Conservation (phyloP, 2,888 invertebrate genomes). For the Andrena trimmerana region DNA sequence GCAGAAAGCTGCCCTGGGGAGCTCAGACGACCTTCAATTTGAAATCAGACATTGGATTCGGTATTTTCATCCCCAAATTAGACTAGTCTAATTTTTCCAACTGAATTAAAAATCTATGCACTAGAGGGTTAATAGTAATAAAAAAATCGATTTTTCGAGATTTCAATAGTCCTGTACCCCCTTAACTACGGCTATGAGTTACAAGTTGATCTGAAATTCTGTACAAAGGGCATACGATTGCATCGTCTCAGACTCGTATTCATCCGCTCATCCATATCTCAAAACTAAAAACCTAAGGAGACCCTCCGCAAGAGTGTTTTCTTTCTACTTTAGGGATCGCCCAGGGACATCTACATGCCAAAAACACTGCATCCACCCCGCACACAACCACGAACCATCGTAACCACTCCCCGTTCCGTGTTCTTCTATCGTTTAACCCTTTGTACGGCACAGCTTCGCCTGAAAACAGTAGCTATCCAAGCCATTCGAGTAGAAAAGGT, state of each 20-base stretch:
- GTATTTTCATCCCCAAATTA: too few species aligned
- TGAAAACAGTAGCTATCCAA: not conserved
- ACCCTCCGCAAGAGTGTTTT: not conserved
- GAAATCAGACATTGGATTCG: too few species aligned
- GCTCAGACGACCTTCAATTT: too few species aligned
- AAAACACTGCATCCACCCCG: not conserved
- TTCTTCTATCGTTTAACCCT: not conserved
- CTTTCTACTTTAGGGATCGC: not conserved
- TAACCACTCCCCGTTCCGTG: not conserved
- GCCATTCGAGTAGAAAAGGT: not conserved
- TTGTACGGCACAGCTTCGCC: constrained; percentile 1
- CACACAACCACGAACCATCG: not conserved
- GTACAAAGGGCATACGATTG: not conserved
- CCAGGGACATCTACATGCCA: not conserved
- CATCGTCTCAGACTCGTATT: not conserved
- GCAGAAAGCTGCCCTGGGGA: too few species aligned
- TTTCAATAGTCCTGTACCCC: too few species aligned
- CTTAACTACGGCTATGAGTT: not conserved
- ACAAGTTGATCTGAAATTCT: not conserved
- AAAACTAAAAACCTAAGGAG: not conserved
- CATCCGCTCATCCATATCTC: not conserved
- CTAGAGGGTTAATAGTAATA: too few species aligned
- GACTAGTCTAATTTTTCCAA: too few species aligned
- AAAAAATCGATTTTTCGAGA: too few species aligned
- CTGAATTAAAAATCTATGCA: too few species aligned